Evolutionary conservation across 2,888 invertebrate species (phyloP).

Genomic region (Eristalinus sepulchralis): DNA sequence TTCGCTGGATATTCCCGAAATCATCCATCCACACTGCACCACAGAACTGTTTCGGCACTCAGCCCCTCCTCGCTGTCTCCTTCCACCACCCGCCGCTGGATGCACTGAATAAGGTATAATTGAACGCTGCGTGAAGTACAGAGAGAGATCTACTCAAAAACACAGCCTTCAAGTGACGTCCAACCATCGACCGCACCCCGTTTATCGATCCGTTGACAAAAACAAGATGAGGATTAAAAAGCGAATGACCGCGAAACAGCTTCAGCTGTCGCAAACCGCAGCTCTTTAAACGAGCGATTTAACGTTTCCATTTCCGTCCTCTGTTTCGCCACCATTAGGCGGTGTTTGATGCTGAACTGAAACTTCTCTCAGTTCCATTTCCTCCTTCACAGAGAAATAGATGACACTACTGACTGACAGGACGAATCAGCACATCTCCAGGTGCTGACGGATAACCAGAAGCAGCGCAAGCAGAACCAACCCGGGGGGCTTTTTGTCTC

Average conservation of each 20-base stretch:
- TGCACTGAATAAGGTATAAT: constrained; percentile 32
- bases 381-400: constrained; percentile 2
- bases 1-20: constrained; percentile 18
- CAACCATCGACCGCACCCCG: neutral
- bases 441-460: constrained; percentile 59
- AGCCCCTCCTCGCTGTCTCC: neutral
- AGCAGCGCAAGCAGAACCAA: neutral
- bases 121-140: constrained; percentile 3
- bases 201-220: constrained; percentile 35
- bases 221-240: constrained; percentile 51
- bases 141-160: neutral
- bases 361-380: constrained; percentile 35
- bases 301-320: constrained; percentile 4
- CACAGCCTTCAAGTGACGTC: neutral
- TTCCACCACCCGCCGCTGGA: neutral
- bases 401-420: constrained; percentile 58
- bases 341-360: constrained; percentile 45
- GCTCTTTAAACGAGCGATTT: constrained; percentile 29
- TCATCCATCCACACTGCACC: neutral
- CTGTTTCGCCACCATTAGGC: too few relatives aligned
- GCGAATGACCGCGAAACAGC: constrained; percentile 65
- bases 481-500: constrained; percentile 15
- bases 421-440: constrained; percentile 57
- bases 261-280: constrained; percentile 43
- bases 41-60: neutral